Base-by-base conservation (phyloP, 2,113 vertebrate species). In the Malurus elegans region DNA sequence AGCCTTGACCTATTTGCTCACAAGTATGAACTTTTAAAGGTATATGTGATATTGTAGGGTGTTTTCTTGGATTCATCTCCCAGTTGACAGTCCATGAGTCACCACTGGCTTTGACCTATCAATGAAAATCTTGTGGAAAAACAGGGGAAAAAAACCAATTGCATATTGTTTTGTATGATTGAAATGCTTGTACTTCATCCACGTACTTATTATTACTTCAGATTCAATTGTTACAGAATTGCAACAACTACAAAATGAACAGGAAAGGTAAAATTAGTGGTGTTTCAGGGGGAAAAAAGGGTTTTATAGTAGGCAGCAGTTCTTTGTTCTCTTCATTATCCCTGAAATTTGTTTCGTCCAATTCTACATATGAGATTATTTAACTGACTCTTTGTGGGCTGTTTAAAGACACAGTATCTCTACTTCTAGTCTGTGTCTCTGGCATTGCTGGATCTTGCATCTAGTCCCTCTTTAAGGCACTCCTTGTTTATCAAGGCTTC, bases 101-200 rank as follows among this genome's bases (percentile, higher is more conserved):
- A 56, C 29, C n/a, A 29, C 16, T 75, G 9, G 2, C 21, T 85
- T 86, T 60, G 28, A 48, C 8, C 10, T 66, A 10, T 61, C 31
- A n/a, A 5, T 66, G 18, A 71, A 92, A 81, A 66, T 66, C 25
- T 60, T 51, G 29, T 26, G 14, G 6, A 6, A 12, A 85, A 85
- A 54, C 4, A 38, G 24, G 15, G 50, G 64, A 84, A 88, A 76
- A 60, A 20, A 16, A 1, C 12, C 24, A 61, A 65, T 8, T 61
- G 38, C 0, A 0, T n/a, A 11, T 11, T 51, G 18, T 50, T 73
- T 53, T 36, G 1, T 56, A 23, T 57, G 1, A 14, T 9, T 47
- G 4, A 56, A 56, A 65, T 72, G 19, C 34, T 84, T 20, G 14
- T 10, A 69, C 5, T 38, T 61, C 4, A 48, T 81, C 5, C 16